Evolutionary conservation across 2,888 invertebrate genomes (phyloP).

Genomic region (Drepanosiphum platanoidis): DNA sequence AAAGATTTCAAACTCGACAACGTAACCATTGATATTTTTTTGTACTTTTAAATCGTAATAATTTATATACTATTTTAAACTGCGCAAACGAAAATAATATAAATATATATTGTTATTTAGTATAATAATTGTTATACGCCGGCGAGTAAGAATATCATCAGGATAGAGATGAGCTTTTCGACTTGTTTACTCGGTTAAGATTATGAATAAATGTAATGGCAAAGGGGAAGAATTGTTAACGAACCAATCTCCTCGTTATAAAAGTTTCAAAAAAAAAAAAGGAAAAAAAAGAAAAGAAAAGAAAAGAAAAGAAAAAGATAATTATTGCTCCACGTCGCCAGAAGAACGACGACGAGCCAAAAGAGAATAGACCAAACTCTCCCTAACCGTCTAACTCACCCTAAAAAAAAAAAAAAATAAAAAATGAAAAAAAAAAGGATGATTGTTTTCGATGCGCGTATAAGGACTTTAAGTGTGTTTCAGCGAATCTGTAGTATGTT

Average conservation of each 20-base stretch:
- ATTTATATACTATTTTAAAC: neutral
- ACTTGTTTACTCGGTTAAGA: constrained; percentile 4
- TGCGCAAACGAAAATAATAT: neutral
- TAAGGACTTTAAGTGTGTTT: neutral
- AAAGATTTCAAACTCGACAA: constrained; percentile 1
- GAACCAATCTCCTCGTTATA: constrained; percentile 23
- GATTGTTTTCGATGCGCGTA: constrained; percentile 11
- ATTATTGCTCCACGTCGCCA: constrained; percentile 20
- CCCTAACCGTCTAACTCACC: neutral
- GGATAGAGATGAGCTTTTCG: constrained; percentile 1
- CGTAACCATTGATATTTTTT: neutral
- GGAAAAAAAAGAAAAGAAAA: too few species aligned
- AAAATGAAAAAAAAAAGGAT: constrained; percentile 19
- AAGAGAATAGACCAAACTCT: constrained; percentile 35
- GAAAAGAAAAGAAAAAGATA: too few species aligned
- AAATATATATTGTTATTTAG: constrained; percentile 28
- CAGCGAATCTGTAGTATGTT: neutral
- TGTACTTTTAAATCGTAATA: neutral
- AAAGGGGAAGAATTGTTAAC: constrained; percentile 21
- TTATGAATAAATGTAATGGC: neutral
- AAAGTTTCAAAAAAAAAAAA: neutral
- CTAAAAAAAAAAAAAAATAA: neutral
- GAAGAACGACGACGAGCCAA: constrained; percentile 18
- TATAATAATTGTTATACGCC: neutral
- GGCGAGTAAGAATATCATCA: neutral